These are phyloP conservation scores for Eueremaeus valkanovi DNA, from an alignment of 2,888 invertebrate species.

Conservation along the genomic window DNA sequence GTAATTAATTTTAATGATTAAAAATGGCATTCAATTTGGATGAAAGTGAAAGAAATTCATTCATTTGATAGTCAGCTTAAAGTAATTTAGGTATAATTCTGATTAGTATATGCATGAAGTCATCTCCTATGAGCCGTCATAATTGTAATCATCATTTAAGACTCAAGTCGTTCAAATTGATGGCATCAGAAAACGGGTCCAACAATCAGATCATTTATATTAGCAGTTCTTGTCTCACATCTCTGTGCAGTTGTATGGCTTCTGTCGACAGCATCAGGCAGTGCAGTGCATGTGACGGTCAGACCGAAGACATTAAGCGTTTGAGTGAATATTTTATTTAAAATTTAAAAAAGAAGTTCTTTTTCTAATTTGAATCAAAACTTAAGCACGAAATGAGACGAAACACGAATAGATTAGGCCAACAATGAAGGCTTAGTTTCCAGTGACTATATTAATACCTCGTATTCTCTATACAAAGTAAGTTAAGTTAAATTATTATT, in stretches of 20 bases:
- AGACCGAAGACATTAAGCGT: not conserved
- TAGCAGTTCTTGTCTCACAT: not conserved
- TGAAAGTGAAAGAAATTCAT: not conserved
- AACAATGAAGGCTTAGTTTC: not conserved
- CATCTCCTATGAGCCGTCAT: not conserved
- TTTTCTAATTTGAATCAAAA: not conserved
- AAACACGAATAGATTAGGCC: not conserved
- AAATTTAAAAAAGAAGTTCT: not conserved
- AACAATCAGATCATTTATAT: not conserved
- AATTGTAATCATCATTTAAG: slow-evolving; percentile 1
- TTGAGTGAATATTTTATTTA: too few species aligned
- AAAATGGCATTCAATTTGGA: not conserved
- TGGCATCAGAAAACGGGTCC: not conserved
- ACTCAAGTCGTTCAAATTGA: not conserved
- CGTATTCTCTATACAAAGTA: too few species aligned
- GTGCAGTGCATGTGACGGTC: not conserved
- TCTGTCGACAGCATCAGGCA: too few species aligned
- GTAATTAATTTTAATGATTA: too few species aligned
- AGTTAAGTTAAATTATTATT: not conserved
- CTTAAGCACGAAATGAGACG: slow-evolving; percentile 2
- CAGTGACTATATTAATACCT: too few species aligned
- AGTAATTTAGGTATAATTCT: not conserved
- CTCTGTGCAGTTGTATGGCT: not conserved
- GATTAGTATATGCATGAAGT: not conserved
- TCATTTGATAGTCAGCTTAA: not conserved